A percentile compares a stretch with the other conserved stretches of the same genome.
Evolutionary conservation across 30 jellyfish, hydroid and myxozoan species (phyloP).

Genomic region (Aurelia sp.): DNA sequence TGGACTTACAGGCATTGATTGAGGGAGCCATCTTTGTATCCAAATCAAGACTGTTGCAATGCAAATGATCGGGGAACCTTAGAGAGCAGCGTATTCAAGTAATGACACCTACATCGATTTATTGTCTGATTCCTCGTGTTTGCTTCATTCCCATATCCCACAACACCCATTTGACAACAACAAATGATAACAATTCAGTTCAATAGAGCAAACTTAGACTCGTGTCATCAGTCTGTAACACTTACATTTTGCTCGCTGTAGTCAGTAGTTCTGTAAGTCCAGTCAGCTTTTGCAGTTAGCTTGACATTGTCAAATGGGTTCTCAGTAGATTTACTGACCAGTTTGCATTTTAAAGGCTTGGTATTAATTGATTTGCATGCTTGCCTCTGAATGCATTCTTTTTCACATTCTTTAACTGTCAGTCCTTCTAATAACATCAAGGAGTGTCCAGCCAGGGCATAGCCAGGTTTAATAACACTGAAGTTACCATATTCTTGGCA

Average conservation of each 20-base stretch:
- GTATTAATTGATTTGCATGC: constrained; percentile 6
- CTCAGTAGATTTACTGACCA: constrained; percentile 4
- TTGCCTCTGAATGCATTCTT: neutral
- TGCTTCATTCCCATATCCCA: no score
- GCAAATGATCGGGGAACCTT: no score
- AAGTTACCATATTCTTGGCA: neutral
- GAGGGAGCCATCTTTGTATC: no score
- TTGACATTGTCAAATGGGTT: neutral
- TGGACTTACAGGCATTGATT: no score
- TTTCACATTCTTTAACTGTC: neutral
- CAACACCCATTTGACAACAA: no score
- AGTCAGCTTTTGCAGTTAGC: neutral
- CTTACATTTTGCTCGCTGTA: neutral
- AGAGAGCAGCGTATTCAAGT: no score
- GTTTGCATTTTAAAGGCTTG: neutral
- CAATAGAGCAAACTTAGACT: no score
- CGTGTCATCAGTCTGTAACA: neutral
- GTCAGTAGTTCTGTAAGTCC: constrained; percentile 1
- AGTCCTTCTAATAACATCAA: neutral
- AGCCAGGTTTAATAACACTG: neutral
- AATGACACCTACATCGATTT: no score
- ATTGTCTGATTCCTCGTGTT: no score
- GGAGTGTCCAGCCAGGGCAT: neutral
- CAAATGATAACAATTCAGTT: no score
- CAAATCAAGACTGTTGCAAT: no score